phyloP scores from a whole-genome alignment of 2,888 invertebrate genomes.

The Salpingus planirostris region DNA sequence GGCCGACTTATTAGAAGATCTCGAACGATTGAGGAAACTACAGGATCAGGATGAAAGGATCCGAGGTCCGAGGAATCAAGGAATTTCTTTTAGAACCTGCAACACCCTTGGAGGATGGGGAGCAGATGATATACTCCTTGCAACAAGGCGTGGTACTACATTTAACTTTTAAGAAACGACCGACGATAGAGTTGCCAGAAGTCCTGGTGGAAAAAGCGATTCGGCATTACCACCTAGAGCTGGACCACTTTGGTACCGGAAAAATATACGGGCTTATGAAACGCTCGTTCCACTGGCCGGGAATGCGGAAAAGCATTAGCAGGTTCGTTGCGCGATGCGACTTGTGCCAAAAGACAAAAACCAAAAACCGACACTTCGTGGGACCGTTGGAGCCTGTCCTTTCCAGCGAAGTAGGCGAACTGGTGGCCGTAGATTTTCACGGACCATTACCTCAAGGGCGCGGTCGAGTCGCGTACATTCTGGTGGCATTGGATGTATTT shows the following conservation, averaged over 20 bases:
- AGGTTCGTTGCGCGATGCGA: neutral
- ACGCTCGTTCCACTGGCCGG: conserved; percentile 1
- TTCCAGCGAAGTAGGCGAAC: neutral
- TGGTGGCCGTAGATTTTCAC: conserved; percentile 7
- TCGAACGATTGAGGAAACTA: too few relatives aligned
- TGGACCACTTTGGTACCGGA: conserved; percentile 9
- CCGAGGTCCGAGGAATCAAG: too few relatives aligned
- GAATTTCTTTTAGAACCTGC: too few relatives aligned
- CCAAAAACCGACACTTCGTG: neutral
- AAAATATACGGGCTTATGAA: conserved; percentile 8
- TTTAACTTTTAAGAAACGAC: too few relatives aligned
- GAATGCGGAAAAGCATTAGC: conserved; percentile 1
- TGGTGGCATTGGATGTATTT: conserved; percentile 11
- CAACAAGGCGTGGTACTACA: too few relatives aligned
- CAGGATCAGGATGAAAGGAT: too few relatives aligned
- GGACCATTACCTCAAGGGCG: conserved; percentile 9
- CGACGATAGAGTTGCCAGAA: neutral
- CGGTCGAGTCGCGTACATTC: conserved; percentile 7
- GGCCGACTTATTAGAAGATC: too few relatives aligned
- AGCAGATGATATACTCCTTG: too few relatives aligned
- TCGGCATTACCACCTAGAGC: conserved; percentile 3
- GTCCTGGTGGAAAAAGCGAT: neutral
- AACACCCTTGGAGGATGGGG: too few relatives aligned
- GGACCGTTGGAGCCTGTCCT: neutral
- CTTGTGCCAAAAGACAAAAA: neutral